These are phyloP conservation scores for Pollachius pollachius DNA, from an alignment of 2,113 vertebrate species.

Conservation along the genomic window DNA sequence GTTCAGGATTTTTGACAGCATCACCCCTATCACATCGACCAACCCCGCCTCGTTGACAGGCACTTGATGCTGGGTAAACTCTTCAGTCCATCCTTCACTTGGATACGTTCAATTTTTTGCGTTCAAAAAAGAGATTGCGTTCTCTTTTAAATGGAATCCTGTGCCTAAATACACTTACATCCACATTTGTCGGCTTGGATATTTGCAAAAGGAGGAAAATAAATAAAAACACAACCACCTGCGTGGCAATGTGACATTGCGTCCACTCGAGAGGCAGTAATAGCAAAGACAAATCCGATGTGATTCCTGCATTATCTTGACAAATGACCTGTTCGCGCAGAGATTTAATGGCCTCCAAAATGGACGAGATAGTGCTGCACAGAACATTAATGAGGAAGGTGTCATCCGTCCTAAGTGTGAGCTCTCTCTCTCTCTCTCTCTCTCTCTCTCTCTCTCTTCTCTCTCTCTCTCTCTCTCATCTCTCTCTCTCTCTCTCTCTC, in stretches of 20 bases:
- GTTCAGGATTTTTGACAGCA: no score
- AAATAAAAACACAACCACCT: no score
- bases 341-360: slow-evolving; percentile 44
- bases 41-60: background rate
- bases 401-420: background rate
- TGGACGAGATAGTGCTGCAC: slow-evolving; percentile 19
- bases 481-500: background rate
- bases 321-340: slow-evolving; percentile 28
- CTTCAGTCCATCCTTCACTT: no score
- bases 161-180: no score
- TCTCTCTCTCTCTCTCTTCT: no score
- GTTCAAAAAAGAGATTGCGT: no score
- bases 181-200: background rate
- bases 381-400: slow-evolving; percentile 45
- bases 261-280: slow-evolving; percentile 10
- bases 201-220: slow-evolving; percentile 21
- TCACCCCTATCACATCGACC: background rate
- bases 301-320: slow-evolving; percentile 26
- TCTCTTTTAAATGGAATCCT: no score
- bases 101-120: no score
- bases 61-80: no score
- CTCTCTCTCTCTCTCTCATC: no score
- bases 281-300: slow-evolving; percentile 26
- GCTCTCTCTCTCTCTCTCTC: slow-evolving; percentile 1
- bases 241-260: slow-evolving; percentile 23